Percentiles rank a stretch among this genome's conserved stretches.
These are phyloP conservation scores for Rhagonycha fulva DNA, from an alignment of 2,888 invertebrate genomes.

Conservation along the genomic window DNA sequence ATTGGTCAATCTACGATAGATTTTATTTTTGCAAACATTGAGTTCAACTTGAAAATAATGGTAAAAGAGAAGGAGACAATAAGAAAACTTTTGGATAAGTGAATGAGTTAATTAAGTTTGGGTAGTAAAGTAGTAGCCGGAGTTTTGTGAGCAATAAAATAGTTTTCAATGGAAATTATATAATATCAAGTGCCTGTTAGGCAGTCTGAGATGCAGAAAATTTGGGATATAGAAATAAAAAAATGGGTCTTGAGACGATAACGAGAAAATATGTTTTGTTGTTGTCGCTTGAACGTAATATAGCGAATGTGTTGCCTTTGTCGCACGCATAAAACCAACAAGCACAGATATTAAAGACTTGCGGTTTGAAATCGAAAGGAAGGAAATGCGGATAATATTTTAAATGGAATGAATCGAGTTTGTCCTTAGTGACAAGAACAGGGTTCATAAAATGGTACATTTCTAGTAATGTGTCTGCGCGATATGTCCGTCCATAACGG, in stretches of 20 bases:
- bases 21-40: neutral
- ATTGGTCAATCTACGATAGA: neutral
- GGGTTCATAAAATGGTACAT: constrained; percentile 38
- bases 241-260: constrained; percentile 8
- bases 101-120: neutral
- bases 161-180: neutral
- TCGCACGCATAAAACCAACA: constrained; percentile 20
- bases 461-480: constrained; percentile 44
- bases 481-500: constrained; percentile 37
- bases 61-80: neutral
- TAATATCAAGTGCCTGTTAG: neutral
- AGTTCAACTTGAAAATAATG: neutral
- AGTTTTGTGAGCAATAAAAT: neutral
- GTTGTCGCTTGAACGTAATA: constrained; percentile 1
- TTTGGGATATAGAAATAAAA: constrained; percentile 3
- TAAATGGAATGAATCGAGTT: constrained; percentile 28
- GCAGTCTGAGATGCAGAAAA: neutral
- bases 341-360: constrained; percentile 17
- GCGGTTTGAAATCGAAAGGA: constrained; percentile 21
- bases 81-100: neutral
- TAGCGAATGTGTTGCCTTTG: constrained; percentile 1
- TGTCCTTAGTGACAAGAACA: constrained; percentile 31
- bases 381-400: constrained; percentile 18
- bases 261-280: constrained; percentile 17
- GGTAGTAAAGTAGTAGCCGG: neutral